phyloP scores from a whole-genome alignment of 1,140 invertebrate genomes.

The Laupala kohalensis region DNA sequence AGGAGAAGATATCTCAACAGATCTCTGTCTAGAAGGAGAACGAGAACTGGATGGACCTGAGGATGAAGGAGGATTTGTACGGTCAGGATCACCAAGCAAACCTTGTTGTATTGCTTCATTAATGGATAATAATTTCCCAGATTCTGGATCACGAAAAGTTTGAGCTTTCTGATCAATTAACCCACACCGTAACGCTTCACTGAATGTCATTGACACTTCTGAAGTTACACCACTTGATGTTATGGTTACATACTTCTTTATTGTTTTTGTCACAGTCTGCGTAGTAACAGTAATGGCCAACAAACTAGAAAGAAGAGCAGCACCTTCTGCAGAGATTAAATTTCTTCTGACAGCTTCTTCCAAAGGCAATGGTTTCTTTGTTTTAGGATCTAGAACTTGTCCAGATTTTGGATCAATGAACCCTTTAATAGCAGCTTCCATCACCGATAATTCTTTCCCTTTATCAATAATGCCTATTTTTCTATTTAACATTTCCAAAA shows the following conservation, averaged over 20 bases:
- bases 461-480: slow-evolving; percentile 65
- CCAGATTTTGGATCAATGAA: slow-evolving; percentile 76
- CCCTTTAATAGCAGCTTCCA: slow-evolving; percentile 73
- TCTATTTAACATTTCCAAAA: slow-evolving; percentile 70
- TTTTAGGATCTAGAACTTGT: slow-evolving; percentile 64
- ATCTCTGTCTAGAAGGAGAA: neutral
- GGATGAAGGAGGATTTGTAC: slow-evolving; percentile 25
- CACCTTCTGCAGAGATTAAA: slow-evolving; percentile 73
- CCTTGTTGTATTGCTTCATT: slow-evolving; percentile 68
- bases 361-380: slow-evolving; percentile 61
- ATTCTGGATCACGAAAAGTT: slow-evolving; percentile 66
- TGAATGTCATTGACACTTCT: slow-evolving; percentile 54
- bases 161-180: slow-evolving; percentile 65
- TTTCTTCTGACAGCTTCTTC: slow-evolving; percentile 73
- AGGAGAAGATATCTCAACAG: neutral
- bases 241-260: slow-evolving; percentile 64
- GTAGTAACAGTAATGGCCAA: slow-evolving; percentile 73
- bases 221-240: slow-evolving; percentile 44
- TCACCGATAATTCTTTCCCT: slow-evolving; percentile 62
- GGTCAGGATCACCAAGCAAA: slow-evolving; percentile 42
- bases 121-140: slow-evolving; percentile 58
- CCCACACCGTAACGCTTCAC: slow-evolving; percentile 61
- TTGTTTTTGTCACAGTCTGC: slow-evolving; percentile 67
- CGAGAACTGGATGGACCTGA: neutral
- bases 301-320: slow-evolving; percentile 65